Evolutionary conservation across 2,888 invertebrate species (phyloP).

Genomic region (Noctua janthina): DNA sequence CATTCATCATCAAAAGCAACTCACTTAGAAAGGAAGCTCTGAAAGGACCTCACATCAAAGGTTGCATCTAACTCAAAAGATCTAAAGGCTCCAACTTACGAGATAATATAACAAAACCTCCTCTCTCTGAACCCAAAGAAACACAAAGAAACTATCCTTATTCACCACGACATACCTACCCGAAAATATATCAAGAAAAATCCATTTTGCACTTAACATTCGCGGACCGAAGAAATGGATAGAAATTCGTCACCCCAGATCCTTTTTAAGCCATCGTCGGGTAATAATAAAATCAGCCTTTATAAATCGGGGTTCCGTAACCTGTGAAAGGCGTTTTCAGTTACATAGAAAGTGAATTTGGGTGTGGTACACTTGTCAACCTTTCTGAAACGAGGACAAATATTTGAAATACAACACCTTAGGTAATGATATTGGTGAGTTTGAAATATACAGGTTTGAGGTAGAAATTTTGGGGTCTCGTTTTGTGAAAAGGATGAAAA

Average conservation of each 20-base stretch:
- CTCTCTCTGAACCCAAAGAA: slow-evolving; percentile 16
- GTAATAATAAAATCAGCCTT: slow-evolving; percentile 61
- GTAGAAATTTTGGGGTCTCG: neutral
- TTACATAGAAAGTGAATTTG: slow-evolving; percentile 62
- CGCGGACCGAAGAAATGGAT: slow-evolving; percentile 38
- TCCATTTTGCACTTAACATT: slow-evolving; percentile 39
- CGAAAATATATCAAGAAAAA: slow-evolving; percentile 25
- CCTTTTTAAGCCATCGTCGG: slow-evolving; percentile 40
- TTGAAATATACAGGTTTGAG: neutral
- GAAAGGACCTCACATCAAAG: slow-evolving; percentile 20
- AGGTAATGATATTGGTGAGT: slow-evolving; percentile 18
- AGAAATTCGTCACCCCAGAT: slow-evolving; percentile 32
- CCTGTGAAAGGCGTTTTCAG: slow-evolving; percentile 45
- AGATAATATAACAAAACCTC: slow-evolving; percentile 30
- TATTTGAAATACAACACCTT: slow-evolving; percentile 49
- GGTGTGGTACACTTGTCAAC: slow-evolving; percentile 31
- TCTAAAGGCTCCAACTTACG: slow-evolving; percentile 1
- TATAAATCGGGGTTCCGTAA: slow-evolving; percentile 45
- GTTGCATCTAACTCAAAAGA: slow-evolving; percentile 13
- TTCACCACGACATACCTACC: slow-evolving; percentile 6
- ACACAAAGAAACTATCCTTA: slow-evolving; percentile 29
- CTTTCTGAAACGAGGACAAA: slow-evolving; percentile 40
- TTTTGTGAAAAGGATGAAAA: slow-evolving; percentile 3
- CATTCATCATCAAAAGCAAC: slow-evolving; percentile 6
- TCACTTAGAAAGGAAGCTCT: neutral